Base-by-base conservation (phyloP, 2,113 vertebrate species). In the Sorex fumeus region DNA sequence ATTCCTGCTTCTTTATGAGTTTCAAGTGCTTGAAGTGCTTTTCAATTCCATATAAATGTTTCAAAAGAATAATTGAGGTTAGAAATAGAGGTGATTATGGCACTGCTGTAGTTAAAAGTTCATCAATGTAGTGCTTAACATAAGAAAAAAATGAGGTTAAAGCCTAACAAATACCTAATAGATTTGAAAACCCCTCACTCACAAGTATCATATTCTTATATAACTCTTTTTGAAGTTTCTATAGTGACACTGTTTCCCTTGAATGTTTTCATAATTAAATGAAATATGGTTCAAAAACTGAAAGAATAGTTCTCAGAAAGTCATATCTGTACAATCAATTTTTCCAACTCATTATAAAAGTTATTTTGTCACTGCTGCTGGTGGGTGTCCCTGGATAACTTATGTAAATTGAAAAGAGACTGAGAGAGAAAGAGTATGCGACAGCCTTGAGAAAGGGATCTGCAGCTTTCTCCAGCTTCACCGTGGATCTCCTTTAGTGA, bases 271-370 rank as follows among this genome's bases (percentile, higher is more conserved):
- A 80, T 28, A 79, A 32, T 80, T 47, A 76, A 93, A 86, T 19
- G 57, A 91, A 79, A 88, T 45, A 88, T 16, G 71, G 8, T 71
- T 93, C 47, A 66, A 64, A 32, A 90, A 60, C 25, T 70, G n/a
- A 21, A 69, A 94, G 88, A 66, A 53, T 76, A 43, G n/a, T 91
- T 93, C 91, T 95, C 50, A 87, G 34, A n/a, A 83, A 83, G 27
- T 83, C 28, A 50, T 53, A 83, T 47, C 13, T 32, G 1, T 12
- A 50, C 19, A 78, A 74, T 92, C 19, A 84, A 47, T 88, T 88
- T 76, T 86, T 70, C 32, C 32, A 95, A 80, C 28, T 71, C 84
- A 45, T 79, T 86, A 3, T 76, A 69, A 83, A 71, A 71, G 34
- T 92, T 86, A 84, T 10, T 93, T 84, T 84, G 67, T 50, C 83